Percentiles rank a stretch among this genome's conserved stretches.
phyloP scores from a whole-genome alignment of 2,888 invertebrate species.

The Trisateles emortualis region DNA sequence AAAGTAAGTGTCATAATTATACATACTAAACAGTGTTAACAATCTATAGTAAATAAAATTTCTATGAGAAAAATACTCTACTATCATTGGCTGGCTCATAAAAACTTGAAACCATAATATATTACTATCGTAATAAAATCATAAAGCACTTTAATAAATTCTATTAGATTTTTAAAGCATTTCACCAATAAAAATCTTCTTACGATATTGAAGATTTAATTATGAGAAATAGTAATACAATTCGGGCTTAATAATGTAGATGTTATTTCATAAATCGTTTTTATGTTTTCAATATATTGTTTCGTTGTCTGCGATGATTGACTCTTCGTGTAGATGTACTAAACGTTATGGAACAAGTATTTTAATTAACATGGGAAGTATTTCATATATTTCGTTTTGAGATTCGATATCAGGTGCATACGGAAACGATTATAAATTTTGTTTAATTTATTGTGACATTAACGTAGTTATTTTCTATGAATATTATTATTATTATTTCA shows the following conservation, averaged over 20 bases:
- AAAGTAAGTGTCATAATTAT: no score
- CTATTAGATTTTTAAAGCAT: constrained; percentile 14
- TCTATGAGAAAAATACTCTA: constrained; percentile 1
- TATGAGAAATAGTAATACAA: constrained; percentile 12
- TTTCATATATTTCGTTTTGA: neutral
- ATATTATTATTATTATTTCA: neutral
- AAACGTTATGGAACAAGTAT: constrained; percentile 9
- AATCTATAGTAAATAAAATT: neutral
- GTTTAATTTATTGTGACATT: no score
- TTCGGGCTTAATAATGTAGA: constrained; percentile 4
- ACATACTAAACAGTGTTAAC: neutral
- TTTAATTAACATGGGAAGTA: constrained; percentile 8
- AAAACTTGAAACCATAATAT: constrained; percentile 22
- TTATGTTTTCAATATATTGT: constrained; percentile 11
- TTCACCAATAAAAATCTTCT: constrained; percentile 38
- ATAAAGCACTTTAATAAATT: constrained; percentile 30
- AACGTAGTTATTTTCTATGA: no score
- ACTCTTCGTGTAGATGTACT: constrained; percentile 1
- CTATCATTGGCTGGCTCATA: constrained; percentile 7
- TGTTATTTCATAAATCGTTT: constrained; percentile 17
- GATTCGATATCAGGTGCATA: neutral
- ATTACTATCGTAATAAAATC: constrained; percentile 35
- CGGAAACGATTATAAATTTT: no score
- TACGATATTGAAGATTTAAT: constrained; percentile 34
- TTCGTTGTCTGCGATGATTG: constrained; percentile 9